Base-by-base conservation (phyloP, 2,888 invertebrate genomes). In the Limnephilus auricula region DNA sequence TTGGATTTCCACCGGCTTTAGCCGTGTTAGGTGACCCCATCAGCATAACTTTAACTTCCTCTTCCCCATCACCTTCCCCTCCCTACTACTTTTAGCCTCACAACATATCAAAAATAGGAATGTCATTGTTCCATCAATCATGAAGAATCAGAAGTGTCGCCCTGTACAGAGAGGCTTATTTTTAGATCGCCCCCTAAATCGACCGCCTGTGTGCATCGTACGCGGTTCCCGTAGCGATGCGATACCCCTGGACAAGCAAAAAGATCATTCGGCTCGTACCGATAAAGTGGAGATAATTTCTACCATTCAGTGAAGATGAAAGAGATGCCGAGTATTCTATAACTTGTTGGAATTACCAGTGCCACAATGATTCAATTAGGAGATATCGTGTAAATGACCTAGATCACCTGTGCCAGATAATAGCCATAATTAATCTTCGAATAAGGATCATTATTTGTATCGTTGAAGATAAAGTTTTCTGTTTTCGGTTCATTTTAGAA, bases 271-370 rank as follows among this genome's bases (percentile, higher is more conserved):
- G 31, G 25, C 50, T 50, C 65, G 87, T 30, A 65, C 30, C 31
- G 15, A 87, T 87, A 87, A 87, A 87, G 65, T 31, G 50, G 32
- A 84, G 87, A 87, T 87, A 87, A 87, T 87, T 87, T 87, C 87
- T 34, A 50, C 87, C 65, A 87, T 87, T 87, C 87, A 32, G 4
- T 87, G n/a, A 65, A 87, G 87, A 87, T 32, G 50, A 87, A 87
- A 65, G 87, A 32, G 65, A 25, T 32, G 25, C 65, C 65, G 65
- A 65, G 65, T 65, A 9, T n/a, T 65, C 25, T n/a, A 9, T 6
- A 65, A 25, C 25, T n/a, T 25, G 65, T 65, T 6, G 65, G 65
- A 25, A 65, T 65, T 25, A 25, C 9, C 9, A 6, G 65, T 65
- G 25, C 65, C 65, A 65, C 65, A 65, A 65, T 65, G 65, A 65